Base-by-base conservation (phyloP, 2,797 vertebrate species). In the Arctocebus calabarensis region DNA sequence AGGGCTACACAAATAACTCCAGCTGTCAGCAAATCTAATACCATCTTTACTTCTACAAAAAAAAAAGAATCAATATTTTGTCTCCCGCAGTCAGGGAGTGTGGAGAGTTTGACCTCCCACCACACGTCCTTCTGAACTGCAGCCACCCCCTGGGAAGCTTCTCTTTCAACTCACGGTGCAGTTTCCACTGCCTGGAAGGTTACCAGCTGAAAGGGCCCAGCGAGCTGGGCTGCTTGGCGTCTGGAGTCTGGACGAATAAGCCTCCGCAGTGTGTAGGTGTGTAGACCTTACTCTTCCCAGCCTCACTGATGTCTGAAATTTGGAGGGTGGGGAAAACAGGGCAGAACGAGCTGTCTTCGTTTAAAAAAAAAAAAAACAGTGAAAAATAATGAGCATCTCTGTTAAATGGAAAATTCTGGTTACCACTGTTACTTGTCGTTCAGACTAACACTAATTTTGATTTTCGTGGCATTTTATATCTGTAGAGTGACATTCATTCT, bases 181-280 rank as follows among this genome's bases (percentile, higher is more conserved):
- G 19, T 45, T 99, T 99, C 97, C 98, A 87, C 91, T 99, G 99
- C 32, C 8, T 57, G 0, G 82, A 97, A 6, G 98, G 99, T 5
- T 98, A 98, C 83, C 29, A 7, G 0, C 66, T 99, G 82, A 73
- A 32, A 0, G 99, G 99, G 0, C 77, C 94, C 0, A 95, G 89
- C 71, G 48, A 34, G 0, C 48, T 98, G 73, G 98, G 96, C 4
- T 99, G 99, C 94, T 98, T 98, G 23, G 97, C 98, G 40, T 96
- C 98, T 1, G 98, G 98, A 19, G 52, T 91, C 82, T 99, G 99
- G 99, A 98, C 97, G 27, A 22, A 59, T 10, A 61, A 64, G 32
- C 95, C 89, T 29, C 99, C 99, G 1, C 95, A 29, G 34, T 99
- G 99, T 96, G 95, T 98, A 98, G 98, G 98, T 98, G 32, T 1